phyloP scores from a whole-genome alignment of 2,113 vertebrate genomes.

The Agelaius phoeniceus region DNA sequence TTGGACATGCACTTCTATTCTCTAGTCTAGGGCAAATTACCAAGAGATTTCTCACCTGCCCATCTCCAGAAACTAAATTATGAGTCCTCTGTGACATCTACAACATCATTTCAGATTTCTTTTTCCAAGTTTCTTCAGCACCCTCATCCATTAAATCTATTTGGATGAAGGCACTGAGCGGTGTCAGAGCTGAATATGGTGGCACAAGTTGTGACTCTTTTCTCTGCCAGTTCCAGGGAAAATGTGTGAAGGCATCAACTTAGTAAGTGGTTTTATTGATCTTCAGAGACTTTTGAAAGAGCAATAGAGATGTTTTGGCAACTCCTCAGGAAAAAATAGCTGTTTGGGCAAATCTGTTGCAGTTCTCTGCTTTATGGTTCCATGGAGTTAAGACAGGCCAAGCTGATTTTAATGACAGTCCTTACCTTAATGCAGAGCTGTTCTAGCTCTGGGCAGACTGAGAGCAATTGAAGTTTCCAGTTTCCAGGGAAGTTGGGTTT shows the following conservation, averaged over 20 bases:
- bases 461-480: background rate
- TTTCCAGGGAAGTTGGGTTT: background rate
- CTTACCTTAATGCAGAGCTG: background rate
- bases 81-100: background rate
- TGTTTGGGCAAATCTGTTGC: background rate
- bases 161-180: background rate
- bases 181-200: background rate
- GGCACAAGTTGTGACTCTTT: background rate
- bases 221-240: background rate
- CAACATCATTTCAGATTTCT: background rate
- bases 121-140: background rate
- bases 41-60: background rate
- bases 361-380: background rate
- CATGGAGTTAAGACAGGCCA: background rate
- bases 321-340: background rate
- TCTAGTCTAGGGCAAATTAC: background rate
- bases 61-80: background rate
- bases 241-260: background rate
- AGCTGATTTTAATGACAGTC: background rate
- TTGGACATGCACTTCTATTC: background rate
- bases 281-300: background rate
- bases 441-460: background rate
- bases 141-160: background rate
- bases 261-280: slow-evolving; percentile 46
- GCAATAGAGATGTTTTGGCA: slow-evolving; percentile 12